Base-by-base conservation (phyloP, 1,140 invertebrate genomes). In the Tachypleus tridentatus region DNA sequence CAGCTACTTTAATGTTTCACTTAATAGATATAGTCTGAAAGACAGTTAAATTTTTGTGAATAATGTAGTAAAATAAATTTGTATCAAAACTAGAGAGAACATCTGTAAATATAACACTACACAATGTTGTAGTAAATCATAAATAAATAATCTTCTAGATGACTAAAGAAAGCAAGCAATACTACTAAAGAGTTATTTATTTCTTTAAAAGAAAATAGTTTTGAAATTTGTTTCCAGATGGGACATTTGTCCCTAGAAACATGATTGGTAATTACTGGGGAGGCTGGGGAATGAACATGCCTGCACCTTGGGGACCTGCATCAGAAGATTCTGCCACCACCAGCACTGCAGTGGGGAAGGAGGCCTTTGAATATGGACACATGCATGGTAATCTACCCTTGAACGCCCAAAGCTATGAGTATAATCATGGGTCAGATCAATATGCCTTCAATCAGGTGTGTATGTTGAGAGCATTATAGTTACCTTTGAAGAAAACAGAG, bases 221-320 rank as follows among this genome's bases (percentile, higher is more conserved):
- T 29, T 29, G 29, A 29, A 29, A 29, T 29, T 29, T 8, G 1
- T 57, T 57, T 57, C 4, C 47, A 57, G 56, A 57, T 57, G 4
- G 10, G 47, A 57, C n/a, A 11, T 57, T 57, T 6, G 56, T 57
- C 47, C 56, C n/a, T 6, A 29, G 56, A 6, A 29, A 57, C 47
- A 57, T 57, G 56, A 57, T 57, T 10, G 56, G 56, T 6, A 29
- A 29, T 11, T 57, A 57, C 47, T 57, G 56, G 67, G 64, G 61
- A 63, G 49, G 9, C 59, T 5, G 49, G n/a, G 4, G 63, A 48
- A 64, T 63, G 66, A 10, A 9, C 29, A 29, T 29, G 5, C 57
- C 64, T 62, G 69, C 64, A 9, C 52, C 52, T 58, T 49, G 29
- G n/a, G 49, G 49, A 5, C 80, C 80, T 11, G 76, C 80, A 29